Evolutionary conservation across 2,888 invertebrate genomes (phyloP).

Genomic region (Oscheius sp.): DNA sequence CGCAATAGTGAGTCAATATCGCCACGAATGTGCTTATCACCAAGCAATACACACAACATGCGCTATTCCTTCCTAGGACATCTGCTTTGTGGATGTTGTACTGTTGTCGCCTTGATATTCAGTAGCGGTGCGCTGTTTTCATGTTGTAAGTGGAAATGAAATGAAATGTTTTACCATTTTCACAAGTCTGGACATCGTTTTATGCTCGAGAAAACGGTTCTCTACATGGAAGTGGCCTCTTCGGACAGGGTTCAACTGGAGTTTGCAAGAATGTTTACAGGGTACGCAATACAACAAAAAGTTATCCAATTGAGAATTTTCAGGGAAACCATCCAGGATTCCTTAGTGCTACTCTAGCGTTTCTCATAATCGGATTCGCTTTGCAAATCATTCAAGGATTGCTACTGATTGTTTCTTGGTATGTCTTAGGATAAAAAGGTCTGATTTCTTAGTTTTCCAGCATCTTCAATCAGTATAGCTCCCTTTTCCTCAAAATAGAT

Average conservation of each 20-base stretch:
- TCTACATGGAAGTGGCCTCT: slow-evolving; percentile 18
- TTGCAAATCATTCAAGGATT: slow-evolving; percentile 11
- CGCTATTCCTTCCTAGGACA: slow-evolving; percentile 26
- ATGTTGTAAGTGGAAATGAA: slow-evolving; percentile 4
- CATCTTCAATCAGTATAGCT: slow-evolving; percentile 7
- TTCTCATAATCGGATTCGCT: slow-evolving; percentile 18
- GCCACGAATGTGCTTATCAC: slow-evolving; percentile 24
- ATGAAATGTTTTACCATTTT: neutral
- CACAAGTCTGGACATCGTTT: slow-evolving; percentile 23
- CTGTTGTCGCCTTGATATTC: slow-evolving; percentile 9
- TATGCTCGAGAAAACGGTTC: slow-evolving; percentile 6
- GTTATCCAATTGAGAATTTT: neutral
- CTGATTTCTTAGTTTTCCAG: neutral
- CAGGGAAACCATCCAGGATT: neutral
- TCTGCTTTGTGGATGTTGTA: slow-evolving; percentile 12
- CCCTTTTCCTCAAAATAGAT: slow-evolving; percentile 15
- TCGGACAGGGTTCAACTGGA: slow-evolving; percentile 15
- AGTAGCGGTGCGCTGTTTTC: slow-evolving; percentile 16
- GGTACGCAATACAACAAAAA: neutral
- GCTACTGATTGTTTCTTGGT: slow-evolving; percentile 8
- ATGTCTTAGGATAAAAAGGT: neutral
- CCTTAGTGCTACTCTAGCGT: slow-evolving; percentile 12
- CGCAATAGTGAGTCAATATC: slow-evolving; percentile 25
- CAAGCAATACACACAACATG: slow-evolving; percentile 27
- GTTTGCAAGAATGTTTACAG: slow-evolving; percentile 4